Base-by-base conservation (phyloP, 2,888 invertebrate genomes). In the Hypomecis punctinalis region DNA sequence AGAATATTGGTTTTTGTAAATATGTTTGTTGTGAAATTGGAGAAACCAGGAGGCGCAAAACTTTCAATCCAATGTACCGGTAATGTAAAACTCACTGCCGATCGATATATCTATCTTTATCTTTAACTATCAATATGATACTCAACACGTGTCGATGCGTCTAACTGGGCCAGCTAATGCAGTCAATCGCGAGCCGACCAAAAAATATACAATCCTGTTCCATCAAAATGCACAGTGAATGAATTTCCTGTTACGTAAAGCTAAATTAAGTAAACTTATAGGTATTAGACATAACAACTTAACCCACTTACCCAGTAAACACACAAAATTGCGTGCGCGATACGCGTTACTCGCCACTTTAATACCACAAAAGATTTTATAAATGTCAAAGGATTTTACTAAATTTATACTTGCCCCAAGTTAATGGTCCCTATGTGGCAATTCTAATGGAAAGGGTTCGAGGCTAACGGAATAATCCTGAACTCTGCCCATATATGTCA, bases 81-180 rank as follows among this genome's bases (percentile, higher is more conserved):
- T 11, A 10, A n/a, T 40, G 3, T 42, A 65, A 53, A 62, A 57
- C 52, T 55, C 52, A 11, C 49, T 67, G 35, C 72, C 63, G 66
- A 73, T 71, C 72, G 70, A 67, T 72, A 52, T 46, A 9, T 51
- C 6, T 37, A 39, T 36, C 67, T 68, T 67, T 72, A 66, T 70
- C 64, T 73, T 69, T 59, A 62, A 66, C 69, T 39, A 71, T 73
- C 72, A 70, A 71, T 76, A 79, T 76, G 71, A 75, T 75, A 78
- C 76, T 79, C 74, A 79, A 81, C 88, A 90, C 81, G 84, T 89
- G 88, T 83, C 77, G 74, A 73, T 77, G 77, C 69, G 73, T 75
- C 71, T 80, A 85, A 84, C 83, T 85, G 78, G 86, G 84, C 78
- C 86, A 82, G 79, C 73, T 74, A 76, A 82, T 83, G 82, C 82